Evolutionary conservation across 2,113 vertebrate species (phyloP), one percentile per base, ranked within the genome.

Genomic region (Mesocricetus auratus): DNA sequence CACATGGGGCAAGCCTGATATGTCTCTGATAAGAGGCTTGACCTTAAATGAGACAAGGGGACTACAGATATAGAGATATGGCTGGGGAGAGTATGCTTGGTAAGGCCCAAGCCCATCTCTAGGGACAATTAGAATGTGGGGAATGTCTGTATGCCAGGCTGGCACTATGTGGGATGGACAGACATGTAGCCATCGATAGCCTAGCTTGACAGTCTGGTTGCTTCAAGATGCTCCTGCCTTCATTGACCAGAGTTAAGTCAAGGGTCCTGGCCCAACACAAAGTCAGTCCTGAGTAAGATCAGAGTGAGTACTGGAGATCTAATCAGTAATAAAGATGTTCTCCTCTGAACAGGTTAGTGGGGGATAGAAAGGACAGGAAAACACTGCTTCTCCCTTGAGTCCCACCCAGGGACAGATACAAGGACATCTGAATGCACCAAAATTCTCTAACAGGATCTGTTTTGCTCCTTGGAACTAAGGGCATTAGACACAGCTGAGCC

Each of bases 161-260:
- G 82, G 89, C 88, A 94, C 94, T 58, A 36, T 92, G 56, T 5
- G 47, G 85, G 73, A 45, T 53, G 68, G 71, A 90, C 36, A 91
- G 90, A n/a, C 73, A 33, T 50, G 0, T 56, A 42, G 47, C 21
- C 71, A 68, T 69, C 12, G 17, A 74, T 81, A 89, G 79, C 78
- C 95, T 62, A 45, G 36, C 50, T 93, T 21, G 12, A n/a, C 11
- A 71, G 87, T 56, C 33, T n/a, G 39, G 50, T 33, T 69, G 39
- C 15, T 60, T 50, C 64, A 33, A 33, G 50, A 21, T 42, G 24
- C 7, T 75, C n/a, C 21, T 21, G 11, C 33, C 22, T 69, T 47
- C 29, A 11, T 31, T 77, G 16, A 50, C 89, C 45, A 36, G 13
- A 33, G 86, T 15, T 15, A 33, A 29, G 17, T 12, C 21, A 45